A percentile compares a stretch with the other conserved stretches of the same genome.
Conservation (phyloP, 2,888 invertebrate species). For the Tachina fera region DNA sequence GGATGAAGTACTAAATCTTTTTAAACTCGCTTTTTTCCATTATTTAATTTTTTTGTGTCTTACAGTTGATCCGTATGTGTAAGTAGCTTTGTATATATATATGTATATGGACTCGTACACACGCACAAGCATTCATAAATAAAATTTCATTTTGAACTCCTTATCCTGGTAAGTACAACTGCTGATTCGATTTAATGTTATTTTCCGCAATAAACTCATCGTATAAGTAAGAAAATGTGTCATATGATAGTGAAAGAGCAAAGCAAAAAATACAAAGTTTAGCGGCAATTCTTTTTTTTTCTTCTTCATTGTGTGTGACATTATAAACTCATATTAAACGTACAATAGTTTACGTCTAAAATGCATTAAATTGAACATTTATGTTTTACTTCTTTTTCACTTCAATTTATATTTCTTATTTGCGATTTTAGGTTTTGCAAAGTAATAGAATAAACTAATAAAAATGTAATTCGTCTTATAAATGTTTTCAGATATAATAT, state of each 20-base stretch:
- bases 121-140: conserved; percentile 37
- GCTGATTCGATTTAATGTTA: conserved; percentile 63
- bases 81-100: conserved; percentile 7
- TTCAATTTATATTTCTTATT: neutral
- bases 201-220: conserved; percentile 45
- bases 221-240: conserved; percentile 51
- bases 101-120: neutral
- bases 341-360: conserved; percentile 56
- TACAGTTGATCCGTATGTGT: conserved; percentile 56
- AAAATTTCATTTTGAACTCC: conserved; percentile 48
- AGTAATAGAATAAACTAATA: conserved; percentile 34
- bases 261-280: conserved; percentile 36
- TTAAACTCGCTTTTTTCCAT: conserved; percentile 51
- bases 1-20: conserved; percentile 70
- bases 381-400: conserved; percentile 40
- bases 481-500: conserved; percentile 35
- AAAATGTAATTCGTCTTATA: conserved; percentile 58
- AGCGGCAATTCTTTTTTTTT: conserved; percentile 17
- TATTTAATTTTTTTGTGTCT: conserved; percentile 34
- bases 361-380: conserved; percentile 71
- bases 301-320: conserved; percentile 1
- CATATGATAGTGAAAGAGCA: conserved; percentile 53
- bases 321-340: conserved; percentile 53
- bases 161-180: conserved; percentile 46
- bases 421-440: conserved; percentile 17